These are phyloP conservation scores for Sus scrofa DNA, from an alignment of 2,113 vertebrate species.

Conservation along the genomic window DNA sequence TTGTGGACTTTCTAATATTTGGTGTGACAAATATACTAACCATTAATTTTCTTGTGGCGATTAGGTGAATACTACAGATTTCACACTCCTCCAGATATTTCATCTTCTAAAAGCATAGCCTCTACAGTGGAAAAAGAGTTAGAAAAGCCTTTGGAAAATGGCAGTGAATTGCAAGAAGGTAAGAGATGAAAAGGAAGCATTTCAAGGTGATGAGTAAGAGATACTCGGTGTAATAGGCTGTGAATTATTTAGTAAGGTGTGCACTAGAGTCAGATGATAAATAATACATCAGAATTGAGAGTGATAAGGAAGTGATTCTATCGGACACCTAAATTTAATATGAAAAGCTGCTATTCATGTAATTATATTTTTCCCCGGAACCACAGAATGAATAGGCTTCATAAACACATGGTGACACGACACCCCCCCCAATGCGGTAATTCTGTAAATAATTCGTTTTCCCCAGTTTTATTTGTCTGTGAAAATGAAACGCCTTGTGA, in stretches of 20 bases:
- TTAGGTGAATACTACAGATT: constrained; percentile 88
- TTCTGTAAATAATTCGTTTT: constrained; percentile 38
- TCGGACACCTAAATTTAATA: background rate
- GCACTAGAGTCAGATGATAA: constrained; percentile 7
- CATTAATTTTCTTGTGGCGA: constrained; percentile 35
- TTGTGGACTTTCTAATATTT: constrained; percentile 43
- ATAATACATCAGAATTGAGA: constrained; percentile 39
- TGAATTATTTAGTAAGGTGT: constrained; percentile 56
- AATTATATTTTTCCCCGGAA: background rate
- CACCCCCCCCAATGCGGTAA: background rate
- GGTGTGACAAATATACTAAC: constrained; percentile 57
- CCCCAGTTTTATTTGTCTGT: background rate
- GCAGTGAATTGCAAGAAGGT: constrained; percentile 85
- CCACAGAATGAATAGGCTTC: background rate
- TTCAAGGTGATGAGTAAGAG: background rate
- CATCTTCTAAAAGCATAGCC: constrained; percentile 56
- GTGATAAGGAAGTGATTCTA: background rate
- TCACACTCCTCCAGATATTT: constrained; percentile 67
- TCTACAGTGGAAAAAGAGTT: constrained; percentile 72
- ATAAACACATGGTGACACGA: background rate
- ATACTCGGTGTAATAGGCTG: background rate
- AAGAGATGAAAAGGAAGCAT: constrained; percentile 66
- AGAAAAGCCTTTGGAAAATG: constrained; percentile 78
- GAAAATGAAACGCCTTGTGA: background rate
- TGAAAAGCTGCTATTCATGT: constrained; percentile 17